Evolutionary conservation across 2,797 vertebrate species (phyloP).

Genomic region (Eidolon dupreanum): DNA sequence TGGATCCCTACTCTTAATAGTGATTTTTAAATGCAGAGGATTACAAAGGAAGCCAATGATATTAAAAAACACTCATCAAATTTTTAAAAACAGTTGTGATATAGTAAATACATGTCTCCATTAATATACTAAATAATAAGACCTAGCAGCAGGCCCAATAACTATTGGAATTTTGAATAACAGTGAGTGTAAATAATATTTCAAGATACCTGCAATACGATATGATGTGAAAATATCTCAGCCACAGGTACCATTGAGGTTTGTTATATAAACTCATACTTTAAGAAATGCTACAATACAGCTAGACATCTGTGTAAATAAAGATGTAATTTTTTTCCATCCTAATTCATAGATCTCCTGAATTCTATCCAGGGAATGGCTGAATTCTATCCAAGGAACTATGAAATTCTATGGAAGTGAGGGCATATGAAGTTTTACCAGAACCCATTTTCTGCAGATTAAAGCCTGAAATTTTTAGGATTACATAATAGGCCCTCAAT

Average conservation of each 20-base stretch:
- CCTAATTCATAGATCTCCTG: neutral
- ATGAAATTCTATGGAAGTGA: neutral
- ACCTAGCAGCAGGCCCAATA: slow-evolving; percentile 2
- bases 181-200: neutral
- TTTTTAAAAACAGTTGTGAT: slow-evolving; percentile 18
- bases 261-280: neutral
- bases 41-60: neutral
- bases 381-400: neutral
- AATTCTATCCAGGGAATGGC: neutral
- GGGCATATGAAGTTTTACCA: neutral
- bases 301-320: neutral
- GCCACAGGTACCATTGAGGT: neutral
- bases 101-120: neutral
- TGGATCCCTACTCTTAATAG: neutral
- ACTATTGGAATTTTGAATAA: slow-evolving; percentile 4
- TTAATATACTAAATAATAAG: neutral
- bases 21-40: neutral
- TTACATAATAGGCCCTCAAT: neutral
- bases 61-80: neutral
- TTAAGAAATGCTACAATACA: neutral
- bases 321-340: neutral
- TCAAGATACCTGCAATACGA: slow-evolving; percentile 16
- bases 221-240: neutral
- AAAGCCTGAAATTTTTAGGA: neutral
- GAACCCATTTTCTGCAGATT: neutral